These are phyloP conservation scores for Oreochromis grahami DNA, from an alignment of 2,797 vertebrate species.

Conservation along the genomic window DNA sequence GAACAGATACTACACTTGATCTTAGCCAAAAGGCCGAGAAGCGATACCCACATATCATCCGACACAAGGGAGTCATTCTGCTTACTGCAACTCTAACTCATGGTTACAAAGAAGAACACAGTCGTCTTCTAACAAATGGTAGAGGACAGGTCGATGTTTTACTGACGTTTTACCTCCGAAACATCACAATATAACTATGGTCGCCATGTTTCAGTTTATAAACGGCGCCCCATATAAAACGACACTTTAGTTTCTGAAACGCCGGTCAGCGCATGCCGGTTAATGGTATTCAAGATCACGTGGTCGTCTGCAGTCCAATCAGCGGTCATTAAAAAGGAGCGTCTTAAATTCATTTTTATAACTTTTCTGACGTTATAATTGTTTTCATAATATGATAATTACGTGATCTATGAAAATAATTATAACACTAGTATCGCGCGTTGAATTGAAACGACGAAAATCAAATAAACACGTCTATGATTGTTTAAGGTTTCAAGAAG, in stretches of 20 bases:
- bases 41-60: accelerated
- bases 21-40: slow-evolving; percentile 47
- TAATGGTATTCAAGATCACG: not conserved
- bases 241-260: not conserved
- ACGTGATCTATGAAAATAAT: not conserved
- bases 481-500: too few relatives aligned
- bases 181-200: not conserved
- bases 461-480: not conserved
- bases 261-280: accelerated
- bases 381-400: not conserved
- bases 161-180: not conserved
- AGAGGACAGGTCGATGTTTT: not conserved
- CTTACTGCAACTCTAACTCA: not conserved
- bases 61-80: accelerated
- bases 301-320: not conserved
- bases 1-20: slow-evolving; percentile 54
- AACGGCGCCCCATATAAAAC: not conserved
- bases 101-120: not conserved
- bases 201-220: not conserved
- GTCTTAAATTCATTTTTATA: not conserved
- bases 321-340: accelerated
- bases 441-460: not conserved
- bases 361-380: not conserved
- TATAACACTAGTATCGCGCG: not conserved
- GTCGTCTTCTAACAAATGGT: not conserved